phyloP scores from a whole-genome alignment of 2,113 vertebrate species.

The Rattus rattus region DNA sequence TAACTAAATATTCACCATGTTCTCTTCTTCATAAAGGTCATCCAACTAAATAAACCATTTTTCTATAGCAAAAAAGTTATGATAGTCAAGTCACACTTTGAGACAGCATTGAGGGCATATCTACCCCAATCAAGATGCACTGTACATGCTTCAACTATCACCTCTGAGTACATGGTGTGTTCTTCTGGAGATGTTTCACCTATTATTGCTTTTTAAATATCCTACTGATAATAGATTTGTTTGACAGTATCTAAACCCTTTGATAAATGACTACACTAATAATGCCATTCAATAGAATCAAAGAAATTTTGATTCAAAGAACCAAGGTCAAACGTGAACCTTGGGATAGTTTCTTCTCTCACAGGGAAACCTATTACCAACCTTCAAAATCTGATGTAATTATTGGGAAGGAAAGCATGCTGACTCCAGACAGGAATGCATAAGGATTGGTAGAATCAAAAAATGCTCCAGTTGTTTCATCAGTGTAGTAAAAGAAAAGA shows the following conservation, averaged over 20 bases:
- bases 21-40: neutral
- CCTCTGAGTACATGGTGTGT: neutral
- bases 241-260: neutral
- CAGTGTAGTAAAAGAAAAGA: neutral
- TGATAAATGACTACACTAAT: neutral
- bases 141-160: neutral
- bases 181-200: neutral
- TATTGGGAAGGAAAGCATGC: neutral
- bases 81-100: neutral
- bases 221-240: neutral
- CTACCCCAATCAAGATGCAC: neutral
- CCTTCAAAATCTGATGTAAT: neutral
- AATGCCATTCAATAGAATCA: neutral
- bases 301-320: neutral
- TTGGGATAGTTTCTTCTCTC: neutral
- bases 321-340: conserved; percentile 3
- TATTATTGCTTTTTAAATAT: conserved; percentile 15
- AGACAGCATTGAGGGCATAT: neutral
- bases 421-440: neutral
- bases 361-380: neutral
- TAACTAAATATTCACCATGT: neutral
- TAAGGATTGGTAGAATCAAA: conserved; percentile 17
- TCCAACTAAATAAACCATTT: neutral
- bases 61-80: neutral
- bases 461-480: conserved; percentile 5